These are phyloP conservation scores for Sphaerophoria rueppellii DNA, from an alignment of 2,888 invertebrate species.

Conservation along the genomic window DNA sequence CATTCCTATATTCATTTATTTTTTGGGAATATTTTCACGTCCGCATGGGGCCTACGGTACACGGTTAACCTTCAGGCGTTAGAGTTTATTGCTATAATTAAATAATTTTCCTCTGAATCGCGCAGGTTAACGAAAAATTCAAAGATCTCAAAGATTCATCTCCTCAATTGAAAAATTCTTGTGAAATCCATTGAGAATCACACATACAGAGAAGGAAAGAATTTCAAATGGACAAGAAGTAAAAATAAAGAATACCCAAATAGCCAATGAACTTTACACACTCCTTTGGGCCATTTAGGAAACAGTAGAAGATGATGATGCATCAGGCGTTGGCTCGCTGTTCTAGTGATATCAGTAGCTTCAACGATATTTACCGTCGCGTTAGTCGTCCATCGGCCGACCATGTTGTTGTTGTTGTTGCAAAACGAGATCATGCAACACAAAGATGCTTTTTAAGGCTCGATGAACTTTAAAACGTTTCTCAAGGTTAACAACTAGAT, in stretches of 20 bases:
- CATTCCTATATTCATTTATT: constrained; percentile 21
- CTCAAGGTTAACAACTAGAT: constrained; percentile 74
- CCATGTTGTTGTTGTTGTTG: neutral
- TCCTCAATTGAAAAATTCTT: constrained; percentile 29
- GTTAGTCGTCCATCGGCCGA: constrained; percentile 2
- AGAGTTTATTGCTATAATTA: constrained; percentile 49
- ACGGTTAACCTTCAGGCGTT: constrained; percentile 34
- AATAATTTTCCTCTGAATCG: constrained; percentile 44
- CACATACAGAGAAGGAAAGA: neutral
- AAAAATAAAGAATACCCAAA: constrained; percentile 54
- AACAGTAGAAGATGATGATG: no score
- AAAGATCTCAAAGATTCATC: constrained; percentile 13
- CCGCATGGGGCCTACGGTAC: neutral
- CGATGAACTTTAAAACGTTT: constrained; percentile 71
- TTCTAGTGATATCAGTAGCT: constrained; percentile 52
- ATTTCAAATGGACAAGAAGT: neutral
- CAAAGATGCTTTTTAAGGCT: constrained; percentile 40
- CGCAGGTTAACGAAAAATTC: constrained; percentile 42
- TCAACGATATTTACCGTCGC: constrained; percentile 47
- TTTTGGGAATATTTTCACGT: constrained; percentile 10
- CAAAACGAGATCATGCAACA: neutral
- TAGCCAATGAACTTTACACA: constrained; percentile 67
- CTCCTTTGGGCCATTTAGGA: constrained; percentile 29
- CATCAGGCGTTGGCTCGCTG: constrained; percentile 34
- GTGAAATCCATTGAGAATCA: constrained; percentile 38